These are phyloP conservation scores for Sesia bembeciformis DNA, from an alignment of 2,888 invertebrate species.

Conservation along the genomic window DNA sequence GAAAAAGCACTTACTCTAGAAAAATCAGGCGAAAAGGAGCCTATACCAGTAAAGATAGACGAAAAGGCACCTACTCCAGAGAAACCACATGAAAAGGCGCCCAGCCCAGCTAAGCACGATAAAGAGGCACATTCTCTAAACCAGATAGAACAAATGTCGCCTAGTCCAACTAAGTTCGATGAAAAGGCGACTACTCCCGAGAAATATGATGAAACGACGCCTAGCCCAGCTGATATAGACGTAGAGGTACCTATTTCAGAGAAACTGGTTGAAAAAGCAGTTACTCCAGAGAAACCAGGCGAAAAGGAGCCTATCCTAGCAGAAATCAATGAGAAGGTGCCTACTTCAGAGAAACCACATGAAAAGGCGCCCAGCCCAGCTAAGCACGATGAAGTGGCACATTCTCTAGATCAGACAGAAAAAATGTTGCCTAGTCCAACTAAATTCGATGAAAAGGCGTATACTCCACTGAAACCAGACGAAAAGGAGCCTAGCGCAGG, in stretches of 20 bases:
- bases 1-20: neutral
- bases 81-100: neutral
- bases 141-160: neutral
- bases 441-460: neutral
- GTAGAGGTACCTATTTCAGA: neutral
- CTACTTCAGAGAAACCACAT: slow-evolving; percentile 2
- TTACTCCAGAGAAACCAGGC: neutral
- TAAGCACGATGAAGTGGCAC: neutral
- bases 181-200: neutral
- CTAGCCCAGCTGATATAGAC: neutral
- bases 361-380: slow-evolving; percentile 1
- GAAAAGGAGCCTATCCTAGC: neutral
- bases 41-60: neutral
- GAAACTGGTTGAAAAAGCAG: neutral
- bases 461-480: neutral
- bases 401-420: neutral
- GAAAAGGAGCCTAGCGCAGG: neutral
- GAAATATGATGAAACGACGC: neutral
- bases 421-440: neutral
- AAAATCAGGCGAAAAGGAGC: neutral
- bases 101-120: neutral
- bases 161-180: neutral
- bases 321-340: slow-evolving; percentile 3
- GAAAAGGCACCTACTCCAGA: neutral
- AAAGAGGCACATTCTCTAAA: neutral